phyloP scores from a whole-genome alignment of 2,797 vertebrate species.

The Enteromius paludinosus region DNA sequence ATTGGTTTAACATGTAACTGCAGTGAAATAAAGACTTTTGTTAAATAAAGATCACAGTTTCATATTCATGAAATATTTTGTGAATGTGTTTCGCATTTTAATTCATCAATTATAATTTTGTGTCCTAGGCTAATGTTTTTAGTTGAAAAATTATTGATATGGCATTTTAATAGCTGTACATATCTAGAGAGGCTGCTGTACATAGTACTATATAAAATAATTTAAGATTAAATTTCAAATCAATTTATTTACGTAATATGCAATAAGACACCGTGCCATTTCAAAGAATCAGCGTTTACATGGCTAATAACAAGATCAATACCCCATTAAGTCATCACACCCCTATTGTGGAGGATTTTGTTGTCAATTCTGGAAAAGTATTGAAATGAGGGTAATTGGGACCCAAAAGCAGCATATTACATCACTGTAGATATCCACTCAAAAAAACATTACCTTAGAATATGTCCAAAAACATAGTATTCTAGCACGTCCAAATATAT shows the following conservation, averaged over 20 bases:
- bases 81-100: neutral
- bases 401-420: neutral
- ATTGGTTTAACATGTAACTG: conserved; percentile 83
- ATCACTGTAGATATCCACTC: neutral
- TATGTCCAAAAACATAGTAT: neutral
- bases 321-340: neutral
- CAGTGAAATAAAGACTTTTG: conserved; percentile 31
- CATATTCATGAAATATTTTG: neutral
- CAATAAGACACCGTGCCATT: neutral
- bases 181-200: too few relatives aligned
- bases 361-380: neutral
- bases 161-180: conserved; percentile 20
- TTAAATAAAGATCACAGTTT: conserved; percentile 42
- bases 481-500: neutral
- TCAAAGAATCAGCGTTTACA: neutral
- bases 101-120: neutral
- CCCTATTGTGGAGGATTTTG: neutral
- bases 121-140: conserved; percentile 8
- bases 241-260: neutral
- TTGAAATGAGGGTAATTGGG: neutral
- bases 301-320: neutral
- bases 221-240: neutral
- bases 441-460: neutral
- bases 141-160: conserved; percentile 47
- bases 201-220: neutral